A percentile compares a stretch with the other conserved stretches of the same genome.
Evolutionary conservation across 2,797 vertebrate species (phyloP).

Genomic region (Artibeus jamaicensis): DNA sequence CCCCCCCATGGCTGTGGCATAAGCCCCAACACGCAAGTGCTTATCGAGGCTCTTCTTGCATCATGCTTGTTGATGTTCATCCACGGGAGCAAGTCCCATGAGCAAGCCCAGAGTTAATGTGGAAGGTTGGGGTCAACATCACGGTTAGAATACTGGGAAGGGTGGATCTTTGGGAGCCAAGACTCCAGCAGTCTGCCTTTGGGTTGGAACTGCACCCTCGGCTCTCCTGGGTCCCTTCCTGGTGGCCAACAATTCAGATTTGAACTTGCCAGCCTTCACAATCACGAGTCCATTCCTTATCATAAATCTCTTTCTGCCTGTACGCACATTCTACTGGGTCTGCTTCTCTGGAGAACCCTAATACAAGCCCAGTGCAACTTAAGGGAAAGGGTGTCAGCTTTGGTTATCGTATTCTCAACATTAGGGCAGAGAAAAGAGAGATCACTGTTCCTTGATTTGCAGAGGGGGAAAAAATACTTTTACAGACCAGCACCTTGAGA

Average conservation of each 20-base stretch:
- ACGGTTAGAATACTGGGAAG: too few species aligned
- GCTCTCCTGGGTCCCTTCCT: not conserved
- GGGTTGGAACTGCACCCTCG: not conserved
- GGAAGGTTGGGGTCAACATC: not conserved
- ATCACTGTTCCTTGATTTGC: not conserved
- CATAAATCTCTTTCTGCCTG: not conserved
- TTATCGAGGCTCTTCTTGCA: not conserved
- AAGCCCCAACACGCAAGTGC: not conserved
- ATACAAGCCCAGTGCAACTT: not conserved
- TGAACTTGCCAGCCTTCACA: not conserved
- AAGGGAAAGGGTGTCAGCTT: not conserved
- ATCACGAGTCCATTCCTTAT: not conserved
- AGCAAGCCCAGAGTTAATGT: not conserved
- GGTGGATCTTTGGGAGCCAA: not conserved
- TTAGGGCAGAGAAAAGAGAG: not conserved
- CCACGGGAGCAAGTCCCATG: not conserved
- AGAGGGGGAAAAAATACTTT: not conserved
- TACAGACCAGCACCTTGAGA: not conserved
- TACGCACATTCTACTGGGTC: not conserved
- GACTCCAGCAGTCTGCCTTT: not conserved
- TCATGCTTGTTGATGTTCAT: not conserved
- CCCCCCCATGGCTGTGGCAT: not conserved
- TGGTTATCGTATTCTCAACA: not conserved
- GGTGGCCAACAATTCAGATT: not conserved
- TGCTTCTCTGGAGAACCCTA: not conserved